Base-by-base conservation (phyloP, 37 sponge, comb jelly and placozoan species). In the Aphrocallistes beatrix region DNA sequence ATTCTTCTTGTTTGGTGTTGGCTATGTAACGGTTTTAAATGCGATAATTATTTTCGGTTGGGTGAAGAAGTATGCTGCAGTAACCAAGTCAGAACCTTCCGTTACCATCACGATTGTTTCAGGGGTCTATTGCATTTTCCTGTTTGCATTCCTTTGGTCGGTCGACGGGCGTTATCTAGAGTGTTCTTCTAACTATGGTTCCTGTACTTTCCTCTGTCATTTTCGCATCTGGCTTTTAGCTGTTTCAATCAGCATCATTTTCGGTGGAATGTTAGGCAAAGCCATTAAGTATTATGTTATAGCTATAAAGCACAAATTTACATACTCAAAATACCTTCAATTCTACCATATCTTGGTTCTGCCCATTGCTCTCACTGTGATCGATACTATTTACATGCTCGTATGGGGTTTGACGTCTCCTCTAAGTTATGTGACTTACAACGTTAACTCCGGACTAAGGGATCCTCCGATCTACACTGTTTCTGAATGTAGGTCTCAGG, bases 21-120 rank as follows among this genome's bases (percentile, higher is more conserved):
- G 32, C 6, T 60, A 60, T 28, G 75, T 60, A 6, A 60, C 75
- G n/a, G 75, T 13, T 60, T 28, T 60, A 6, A 60, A 25, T 25
- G 75, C n/a, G 28, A 60, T 60, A 60, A 60, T 60, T 28, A 6
- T 30, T 13, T 8, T 60, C n/a, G 75, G 75, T 60, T 60, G 75
- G 75, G n/a, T 19, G 34, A 60, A 60, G 75, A 60, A 60, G 21
- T 60, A 60, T 60, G 75, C 75, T 32, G 75, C 75, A 60, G 75
- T 60, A 21, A 60, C 21, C 3, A 60, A 60, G n/a, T 60, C 75
- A 19, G 75, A 60, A 13, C 75, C 75, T 3, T 60, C 75, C 10
- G 75, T 60, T 13, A 60, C 10, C 21, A 60, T 60, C 25, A 30
- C n/a, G 28, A 60, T 60, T 19, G n/a, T 60, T 32, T 60, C 75